phyloP scores from a whole-genome alignment of 2,797 vertebrate genomes.

The Trachurus trachurus region DNA sequence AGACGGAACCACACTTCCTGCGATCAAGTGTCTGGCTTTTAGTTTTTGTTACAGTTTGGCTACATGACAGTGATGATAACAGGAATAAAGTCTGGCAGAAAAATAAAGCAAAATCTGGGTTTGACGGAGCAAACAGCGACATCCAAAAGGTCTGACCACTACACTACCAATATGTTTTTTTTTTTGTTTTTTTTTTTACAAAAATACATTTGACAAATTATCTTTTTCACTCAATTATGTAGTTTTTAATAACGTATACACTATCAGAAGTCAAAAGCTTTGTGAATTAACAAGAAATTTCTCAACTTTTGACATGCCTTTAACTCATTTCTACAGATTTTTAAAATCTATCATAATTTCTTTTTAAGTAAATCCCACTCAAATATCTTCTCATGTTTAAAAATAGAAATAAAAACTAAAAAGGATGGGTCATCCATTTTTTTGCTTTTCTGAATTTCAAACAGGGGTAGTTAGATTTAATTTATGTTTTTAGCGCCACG shows the following conservation, averaged over 20 bases:
- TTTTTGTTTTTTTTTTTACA: neutral
- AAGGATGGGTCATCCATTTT: neutral
- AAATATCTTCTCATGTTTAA: neutral
- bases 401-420: too few species aligned
- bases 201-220: slow-evolving; percentile 4
- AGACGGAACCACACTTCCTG: slow-evolving; percentile 7
- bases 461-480: neutral
- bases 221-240: neutral
- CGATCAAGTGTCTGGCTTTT: neutral
- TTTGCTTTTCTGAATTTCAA: neutral
- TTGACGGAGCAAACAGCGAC: slow-evolving; percentile 3
- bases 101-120: slow-evolving; percentile 3
- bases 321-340: neutral
- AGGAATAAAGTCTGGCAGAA: slow-evolving; percentile 21
- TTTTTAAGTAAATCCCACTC: neutral
- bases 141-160: slow-evolving; percentile 25
- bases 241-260: neutral
- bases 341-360: neutral
- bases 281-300: neutral
- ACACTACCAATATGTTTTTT: neutral
- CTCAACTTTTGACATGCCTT: neutral
- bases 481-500: neutral
- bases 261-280: neutral
- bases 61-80: neutral
- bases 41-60: slow-evolving; percentile 4